Evolutionary conservation across 2,888 invertebrate species (phyloP), one percentile per base, ranked within the genome.

Genomic region (Hypomecis punctinalis): DNA sequence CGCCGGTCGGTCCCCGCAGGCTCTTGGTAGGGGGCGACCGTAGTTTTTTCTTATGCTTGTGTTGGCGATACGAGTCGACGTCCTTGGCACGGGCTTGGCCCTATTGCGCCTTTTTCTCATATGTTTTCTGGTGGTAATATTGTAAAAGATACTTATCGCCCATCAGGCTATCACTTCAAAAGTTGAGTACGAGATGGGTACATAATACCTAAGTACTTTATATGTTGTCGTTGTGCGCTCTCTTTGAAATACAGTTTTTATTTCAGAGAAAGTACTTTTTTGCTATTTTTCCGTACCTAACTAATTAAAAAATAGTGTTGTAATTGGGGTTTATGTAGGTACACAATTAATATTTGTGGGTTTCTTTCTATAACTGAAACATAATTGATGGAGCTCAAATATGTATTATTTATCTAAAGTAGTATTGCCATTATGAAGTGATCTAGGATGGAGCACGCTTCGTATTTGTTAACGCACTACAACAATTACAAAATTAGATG

Each of bases 1-100:
- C 83, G 82, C 72, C 80, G 80, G 55, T 72, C 76, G 74, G 76
- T 76, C 81, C 79, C 85, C 82, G 83, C 82, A 79, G 83, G 81
- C 78, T 79, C 76, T 76, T 79, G 80, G 77, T 83, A 81, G 84
- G 86, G 83, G 80, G 81, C 74, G 78, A 77, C 78, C 80, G 75
- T 76, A 77, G 74, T 75, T 78, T 80, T 79, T 77, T 74, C 74
- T 75, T 69, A 69, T 72, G 74, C 62, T 72, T 65, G 68, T 72
- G 58, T 69, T 69, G 63, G 39, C n/a, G 67, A 53, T 67, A 68
- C 64, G 61, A 64, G 63, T 62, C 63, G 62, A 58, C 68, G 67
- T 66, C 72, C 69, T 72, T 66, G 68, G 66, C 54, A 61, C 61
- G 49, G 64, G 55, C 54, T 69, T 51, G 58, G 61, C 37, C 47